These are phyloP conservation scores for Paraplagusia blochii DNA, from an alignment of 2,113 vertebrate genomes.

Conservation along the genomic window DNA sequence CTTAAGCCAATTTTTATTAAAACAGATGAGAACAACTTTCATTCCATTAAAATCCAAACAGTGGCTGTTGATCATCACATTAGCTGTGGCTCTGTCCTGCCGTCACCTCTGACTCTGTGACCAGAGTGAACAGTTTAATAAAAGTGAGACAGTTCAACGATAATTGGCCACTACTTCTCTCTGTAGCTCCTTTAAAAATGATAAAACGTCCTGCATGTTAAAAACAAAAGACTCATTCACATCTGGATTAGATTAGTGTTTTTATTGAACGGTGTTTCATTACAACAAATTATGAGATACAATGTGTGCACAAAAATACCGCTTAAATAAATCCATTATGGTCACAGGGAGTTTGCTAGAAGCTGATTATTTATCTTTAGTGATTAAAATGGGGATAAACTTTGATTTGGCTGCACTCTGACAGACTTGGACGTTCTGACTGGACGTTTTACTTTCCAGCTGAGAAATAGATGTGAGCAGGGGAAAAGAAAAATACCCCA, in stretches of 20 bases:
- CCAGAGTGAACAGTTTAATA: no score
- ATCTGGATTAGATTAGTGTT: background rate
- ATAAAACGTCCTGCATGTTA: background rate
- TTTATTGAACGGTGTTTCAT: slow-evolving; percentile 1
- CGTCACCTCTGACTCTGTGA: no score
- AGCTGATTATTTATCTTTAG: slow-evolving; percentile 13
- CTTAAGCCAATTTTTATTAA: no score
- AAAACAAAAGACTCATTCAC: background rate
- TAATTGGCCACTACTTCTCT: background rate
- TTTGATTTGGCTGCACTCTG: slow-evolving; percentile 7
- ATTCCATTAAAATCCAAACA: no score
- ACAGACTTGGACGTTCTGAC: slow-evolving; percentile 12
- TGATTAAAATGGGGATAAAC: slow-evolving; percentile 13
- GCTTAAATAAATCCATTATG: slow-evolving; percentile 17
- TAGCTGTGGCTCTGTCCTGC: no score
- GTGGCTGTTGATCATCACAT: no score
- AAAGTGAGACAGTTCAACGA: no score
- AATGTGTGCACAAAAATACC: background rate
- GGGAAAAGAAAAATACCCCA: background rate
- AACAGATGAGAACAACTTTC: no score
- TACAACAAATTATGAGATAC: background rate
- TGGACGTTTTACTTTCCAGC: slow-evolving; percentile 7
- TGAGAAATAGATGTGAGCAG: slow-evolving; percentile 3
- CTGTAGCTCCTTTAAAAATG: background rate
- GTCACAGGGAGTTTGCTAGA: background rate